Percentiles rank a stretch among this genome's conserved stretches.
These are phyloP conservation scores for Archilochus colubris DNA, from an alignment of 2,113 vertebrate species.

Conservation along the genomic window DNA sequence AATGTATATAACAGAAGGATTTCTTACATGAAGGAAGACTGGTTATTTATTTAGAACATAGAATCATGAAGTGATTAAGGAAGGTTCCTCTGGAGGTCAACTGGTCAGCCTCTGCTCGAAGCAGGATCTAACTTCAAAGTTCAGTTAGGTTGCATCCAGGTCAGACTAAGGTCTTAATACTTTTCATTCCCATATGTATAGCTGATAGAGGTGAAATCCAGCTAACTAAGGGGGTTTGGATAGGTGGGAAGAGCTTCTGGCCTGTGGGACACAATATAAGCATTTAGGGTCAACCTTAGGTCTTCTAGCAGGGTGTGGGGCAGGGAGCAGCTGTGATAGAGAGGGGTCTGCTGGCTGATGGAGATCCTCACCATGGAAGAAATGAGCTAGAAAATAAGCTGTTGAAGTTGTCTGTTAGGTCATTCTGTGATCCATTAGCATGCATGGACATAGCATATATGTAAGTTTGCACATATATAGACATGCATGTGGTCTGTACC, in stretches of 20 bases:
- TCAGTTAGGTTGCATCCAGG: neutral
- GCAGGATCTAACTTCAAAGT: neutral
- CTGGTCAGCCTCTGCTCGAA: neutral
- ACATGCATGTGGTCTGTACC: neutral
- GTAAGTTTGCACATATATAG: rapidly evolving
- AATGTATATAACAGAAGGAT: neutral
- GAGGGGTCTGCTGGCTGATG: neutral
- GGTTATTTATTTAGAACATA: neutral
- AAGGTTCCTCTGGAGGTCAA: neutral
- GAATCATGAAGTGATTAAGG: neutral
- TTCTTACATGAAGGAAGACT: neutral
- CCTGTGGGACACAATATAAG: neutral
- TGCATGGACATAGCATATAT: no score
- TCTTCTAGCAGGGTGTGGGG: neutral
- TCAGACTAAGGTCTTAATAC: neutral
- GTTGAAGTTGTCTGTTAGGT: neutral
- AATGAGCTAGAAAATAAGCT: neutral
- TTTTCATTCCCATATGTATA: neutral
- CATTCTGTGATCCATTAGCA: neutral
- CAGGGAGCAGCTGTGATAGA: neutral
- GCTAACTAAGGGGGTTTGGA: neutral
- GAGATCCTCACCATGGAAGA: neutral
- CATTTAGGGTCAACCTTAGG: neutral
- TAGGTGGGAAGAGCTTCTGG: neutral
- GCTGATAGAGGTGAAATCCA: neutral